Base-by-base conservation (phyloP, 2,113 vertebrate species). In the Pelodiscus sinensis region DNA sequence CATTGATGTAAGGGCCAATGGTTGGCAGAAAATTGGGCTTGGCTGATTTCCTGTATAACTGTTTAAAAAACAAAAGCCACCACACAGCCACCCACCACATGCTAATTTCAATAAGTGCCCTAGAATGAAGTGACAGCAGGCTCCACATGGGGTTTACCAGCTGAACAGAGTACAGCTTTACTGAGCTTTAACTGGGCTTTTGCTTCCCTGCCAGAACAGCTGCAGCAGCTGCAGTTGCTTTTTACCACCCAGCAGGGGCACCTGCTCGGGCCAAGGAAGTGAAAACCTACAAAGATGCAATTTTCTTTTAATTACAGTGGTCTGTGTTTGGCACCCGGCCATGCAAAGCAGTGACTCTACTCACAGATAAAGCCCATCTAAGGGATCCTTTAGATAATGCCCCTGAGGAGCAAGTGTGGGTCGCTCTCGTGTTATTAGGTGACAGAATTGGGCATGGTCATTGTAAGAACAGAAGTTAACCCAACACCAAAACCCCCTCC, bases 201-300 rank as follows among this genome's bases (percentile, higher is more conserved):
- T 83, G 80, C 87, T 94, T 75, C 89, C 90, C 85, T 97, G 95
- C 96, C 96, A 97, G 56, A 96, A 97, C 97, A 97, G 96, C 97
- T 97, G 97, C 90, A 97, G 96, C 97, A 97, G 97, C 96, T 97
- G 97, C 95, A 90, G 90, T 91, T 87, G 94, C 35, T 51, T 92
- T 94, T 94, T 93, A 94, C 94, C 96, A 96, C 95, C 92, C 96
- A 91, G 90, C 35, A 81, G 81, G 94, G 93, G 90, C 96, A 97
- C 97, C 95, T 96, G 96, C 96, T 95, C 90, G 31, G 85, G 65
- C 92, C 94, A 94, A 94, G 92, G 94, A 97, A 96, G 92, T 95
- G 87, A 94, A 96, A 96, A 96, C 91, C 96, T 91, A 96, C 86
- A 95, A 93, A 96, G 91, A 96, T 93, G 90, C 89, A 97, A 96